Evolutionary conservation across 2,888 invertebrate genomes (phyloP), one percentile per base, ranked within the genome.

Genomic region (Urechis unicinctus): DNA sequence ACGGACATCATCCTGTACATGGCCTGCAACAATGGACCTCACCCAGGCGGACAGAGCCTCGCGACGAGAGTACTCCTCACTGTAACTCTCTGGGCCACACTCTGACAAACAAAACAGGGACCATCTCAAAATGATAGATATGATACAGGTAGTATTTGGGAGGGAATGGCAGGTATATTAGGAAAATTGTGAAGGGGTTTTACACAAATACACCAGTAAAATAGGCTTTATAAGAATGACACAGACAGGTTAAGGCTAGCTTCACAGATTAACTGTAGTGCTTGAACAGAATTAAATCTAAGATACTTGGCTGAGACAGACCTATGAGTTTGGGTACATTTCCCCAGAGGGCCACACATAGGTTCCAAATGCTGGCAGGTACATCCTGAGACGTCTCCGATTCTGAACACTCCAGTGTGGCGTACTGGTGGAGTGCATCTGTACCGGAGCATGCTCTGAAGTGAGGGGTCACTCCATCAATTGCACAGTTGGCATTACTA

Each of bases 271-370:
- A n/a, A n/a, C n/a, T n/a, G n/a, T n/a, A n/a, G n/a, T n/a, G n/a
- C n/a, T n/a, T n/a, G n/a, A n/a, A n/a, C n/a, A n/a, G n/a, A n/a
- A n/a, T n/a, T n/a, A n/a, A n/a, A n/a, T n/a, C n/a, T n/a, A n/a
- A n/a, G n/a, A n/a, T n/a, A n/a, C n/a, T n/a, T n/a, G n/a, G n/a
- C n/a, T n/a, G n/a, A n/a, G n/a, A n/a, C n/a, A n/a, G n/a, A n/a
- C 36, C 36, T 13, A 17, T 17, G 36, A 17, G 36, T 36, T 17
- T 9, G 9, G 36, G 36, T 17, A 88, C 83, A 17, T 85, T 84
- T 1, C 89, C 91, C 94, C 94, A 94, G 6, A 94, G 81, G 0
- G 91, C 88, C 5, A 86, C 84, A 66, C 89, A 87, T 0, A 91
- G 80, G 17, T 84, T 83, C 87, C 88, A 89, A 21, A 80, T 73